phyloP scores from a whole-genome alignment of 1,140 invertebrate species.

The Zaprionus camerounensis region DNA sequence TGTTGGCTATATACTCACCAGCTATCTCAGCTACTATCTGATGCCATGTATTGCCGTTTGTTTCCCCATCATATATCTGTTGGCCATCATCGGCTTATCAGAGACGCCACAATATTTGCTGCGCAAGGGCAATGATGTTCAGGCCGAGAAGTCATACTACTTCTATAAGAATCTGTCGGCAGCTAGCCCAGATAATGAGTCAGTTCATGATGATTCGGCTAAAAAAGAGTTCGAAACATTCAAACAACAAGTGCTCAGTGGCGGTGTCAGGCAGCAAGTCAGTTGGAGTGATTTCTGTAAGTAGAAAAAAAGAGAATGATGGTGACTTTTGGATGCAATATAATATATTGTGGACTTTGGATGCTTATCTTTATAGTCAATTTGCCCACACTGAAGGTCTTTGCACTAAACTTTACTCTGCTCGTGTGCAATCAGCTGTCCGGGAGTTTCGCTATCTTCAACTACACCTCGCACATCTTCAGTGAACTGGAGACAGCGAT shows the following conservation, averaged over 20 bases:
- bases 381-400: slow-evolving; percentile 55
- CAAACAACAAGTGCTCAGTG: slow-evolving; percentile 57
- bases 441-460: slow-evolving; percentile 85
- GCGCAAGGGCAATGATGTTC: slow-evolving; percentile 44
- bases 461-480: slow-evolving; percentile 88
- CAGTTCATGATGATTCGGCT: slow-evolving; percentile 42
- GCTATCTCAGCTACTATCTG: slow-evolving; percentile 62
- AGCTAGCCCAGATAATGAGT: slow-evolving; percentile 39
- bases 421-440: slow-evolving; percentile 70
- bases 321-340: background rate
- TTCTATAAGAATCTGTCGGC: slow-evolving; percentile 66
- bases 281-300: slow-evolving; percentile 64
- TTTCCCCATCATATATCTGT: slow-evolving; percentile 58
- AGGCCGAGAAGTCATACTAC: slow-evolving; percentile 61
- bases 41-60: slow-evolving; percentile 64
- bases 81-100: slow-evolving; percentile 52
- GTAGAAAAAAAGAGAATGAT: slow-evolving; percentile 12
- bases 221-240: slow-evolving; percentile 74
- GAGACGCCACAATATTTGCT: slow-evolving; percentile 68
- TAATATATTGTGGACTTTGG: background rate
- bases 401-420: slow-evolving; percentile 63
- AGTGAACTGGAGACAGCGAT: slow-evolving; percentile 86
- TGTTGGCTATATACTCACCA: slow-evolving; percentile 54
- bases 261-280: slow-evolving; percentile 52
- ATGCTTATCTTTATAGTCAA: slow-evolving; percentile 51